Conservation (phyloP, 2,797 vertebrate species). For the Valencia hispanica region DNA sequence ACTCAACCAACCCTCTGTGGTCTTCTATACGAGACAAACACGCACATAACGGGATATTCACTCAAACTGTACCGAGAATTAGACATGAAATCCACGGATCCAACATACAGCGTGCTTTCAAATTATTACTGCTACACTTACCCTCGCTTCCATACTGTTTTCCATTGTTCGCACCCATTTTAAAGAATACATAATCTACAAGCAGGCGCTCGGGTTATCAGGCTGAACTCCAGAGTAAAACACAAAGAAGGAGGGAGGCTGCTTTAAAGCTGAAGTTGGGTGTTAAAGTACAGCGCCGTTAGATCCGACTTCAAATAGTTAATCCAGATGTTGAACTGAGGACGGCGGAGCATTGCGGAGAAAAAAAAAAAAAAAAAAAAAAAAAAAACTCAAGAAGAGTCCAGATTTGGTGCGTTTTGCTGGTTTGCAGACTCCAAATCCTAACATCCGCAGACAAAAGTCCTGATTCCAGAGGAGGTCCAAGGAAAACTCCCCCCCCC, state of each 20-base stretch:
- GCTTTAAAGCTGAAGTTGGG: slow-evolving; percentile 30
- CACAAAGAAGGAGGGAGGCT: slow-evolving; percentile 28
- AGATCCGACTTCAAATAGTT: slow-evolving; percentile 74
- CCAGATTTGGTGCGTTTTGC: slow-evolving; percentile 47
- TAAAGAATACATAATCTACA: slow-evolving; percentile 90
- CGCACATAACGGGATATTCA: neutral
- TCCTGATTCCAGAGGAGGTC: slow-evolving; percentile 18
- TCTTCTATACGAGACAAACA: neutral
- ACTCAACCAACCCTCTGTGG: neutral
- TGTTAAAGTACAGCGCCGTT: slow-evolving; percentile 41
- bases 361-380: slow-evolving; percentile 9
- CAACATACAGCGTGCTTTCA: slow-evolving; percentile 19
- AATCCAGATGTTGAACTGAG: slow-evolving; percentile 78
- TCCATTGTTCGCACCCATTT: slow-evolving; percentile 99
- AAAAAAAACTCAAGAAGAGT: slow-evolving; percentile 8
- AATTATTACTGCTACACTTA: slow-evolving; percentile 75
- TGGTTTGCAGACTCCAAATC: slow-evolving; percentile 47
- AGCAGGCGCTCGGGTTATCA: slow-evolving; percentile 51
- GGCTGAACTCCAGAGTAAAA: slow-evolving; percentile 46
- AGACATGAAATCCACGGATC: neutral
- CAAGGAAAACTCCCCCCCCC: slow-evolving; percentile 48
- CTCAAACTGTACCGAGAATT: neutral
- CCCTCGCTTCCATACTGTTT: slow-evolving; percentile 97
- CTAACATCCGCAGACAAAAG: slow-evolving; percentile 41
- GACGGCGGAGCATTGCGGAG: slow-evolving; percentile 66